Base-by-base conservation (phyloP, 2,888 invertebrate species). In the Phlogophora meticulosa region DNA sequence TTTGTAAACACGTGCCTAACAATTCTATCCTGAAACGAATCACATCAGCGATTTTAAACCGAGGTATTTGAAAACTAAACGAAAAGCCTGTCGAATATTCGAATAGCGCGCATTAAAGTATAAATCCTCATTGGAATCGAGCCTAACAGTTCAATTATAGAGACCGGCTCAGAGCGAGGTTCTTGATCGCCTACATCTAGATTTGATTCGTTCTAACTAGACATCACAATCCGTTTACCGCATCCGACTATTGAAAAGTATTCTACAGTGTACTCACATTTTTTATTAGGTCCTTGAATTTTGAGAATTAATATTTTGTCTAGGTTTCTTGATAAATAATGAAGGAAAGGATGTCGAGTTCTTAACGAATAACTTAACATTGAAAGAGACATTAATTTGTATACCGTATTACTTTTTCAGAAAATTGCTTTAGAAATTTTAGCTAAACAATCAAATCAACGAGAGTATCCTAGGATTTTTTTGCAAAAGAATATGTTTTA, bases 141-240 rank as follows among this genome's bases (percentile, higher is more conserved):
- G 85, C 86, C 88, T 85, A 90, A 86, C 85, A 85, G 86, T 89
- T 88, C 91, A 91, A 92, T 92, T 92, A 90, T 82, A 86, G 85
- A 81, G 83, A 81, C 85, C 84, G 84, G 75, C 79, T 85, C 65
- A 51, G 75, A 81, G 72, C 81, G 75, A 78, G 80, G 83, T 85
- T 83, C 82, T 83, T 83, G 87, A 89, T 87, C 88, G 90, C 86
- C 83, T 86, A 88, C 86, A 91, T 93, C 91, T 92, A 91, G 93
- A 93, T 92, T 92, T 92, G 92, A 92, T 91, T 93, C 90, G 88
- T 92, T 91, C 90, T 92, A 93, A 92, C 91, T 92, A 92, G 92
- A 91, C 91, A 90, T 91, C 89, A 89, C 93, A 90, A 92, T 91
- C 91, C 91, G 92, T 91, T 93, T 90, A 91, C 91, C 88, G 90